Evolutionary conservation across 1,140 invertebrate species (phyloP).

Genomic region (Steinernema khuongi): DNA sequence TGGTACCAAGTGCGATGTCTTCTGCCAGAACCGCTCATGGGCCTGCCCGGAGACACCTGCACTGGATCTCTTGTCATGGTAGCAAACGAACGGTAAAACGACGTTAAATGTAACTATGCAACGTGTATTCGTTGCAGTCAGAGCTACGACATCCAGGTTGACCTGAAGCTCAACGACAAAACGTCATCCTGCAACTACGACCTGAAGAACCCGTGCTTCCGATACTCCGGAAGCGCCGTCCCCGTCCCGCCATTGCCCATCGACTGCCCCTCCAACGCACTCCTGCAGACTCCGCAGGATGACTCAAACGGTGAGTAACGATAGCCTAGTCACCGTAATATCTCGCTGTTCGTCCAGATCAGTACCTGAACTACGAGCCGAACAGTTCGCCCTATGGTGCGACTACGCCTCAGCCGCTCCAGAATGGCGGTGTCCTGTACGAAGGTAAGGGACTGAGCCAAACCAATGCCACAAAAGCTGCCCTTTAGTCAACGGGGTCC

Average conservation of each 20-base stretch:
- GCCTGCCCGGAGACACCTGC: constrained; percentile 84
- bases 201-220: constrained; percentile 23
- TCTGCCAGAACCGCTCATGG: constrained; percentile 83
- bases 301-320: background rate
- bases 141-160: constrained; percentile 98
- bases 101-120: background rate
- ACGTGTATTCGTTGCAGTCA: constrained; percentile 63
- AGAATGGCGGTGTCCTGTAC: background rate
- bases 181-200: constrained; percentile 65
- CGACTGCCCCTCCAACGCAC: background rate
- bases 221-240: constrained; percentile 11
- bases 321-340: background rate
- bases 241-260: background rate
- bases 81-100: constrained; percentile 76
- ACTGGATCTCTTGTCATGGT: constrained; percentile 79
- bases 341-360: background rate
- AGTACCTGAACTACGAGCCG: background rate
- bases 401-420: background rate
- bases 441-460: background rate
- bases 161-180: constrained; percentile 77
- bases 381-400: constrained; percentile 13
- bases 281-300: constrained; percentile 19
- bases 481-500: constrained; percentile 6
- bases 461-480: background rate
- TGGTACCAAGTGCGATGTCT: constrained; percentile 99